Evolutionary conservation across 2,113 vertebrate genomes (phyloP).

Genomic region (Vulpes lagopus): DNA sequence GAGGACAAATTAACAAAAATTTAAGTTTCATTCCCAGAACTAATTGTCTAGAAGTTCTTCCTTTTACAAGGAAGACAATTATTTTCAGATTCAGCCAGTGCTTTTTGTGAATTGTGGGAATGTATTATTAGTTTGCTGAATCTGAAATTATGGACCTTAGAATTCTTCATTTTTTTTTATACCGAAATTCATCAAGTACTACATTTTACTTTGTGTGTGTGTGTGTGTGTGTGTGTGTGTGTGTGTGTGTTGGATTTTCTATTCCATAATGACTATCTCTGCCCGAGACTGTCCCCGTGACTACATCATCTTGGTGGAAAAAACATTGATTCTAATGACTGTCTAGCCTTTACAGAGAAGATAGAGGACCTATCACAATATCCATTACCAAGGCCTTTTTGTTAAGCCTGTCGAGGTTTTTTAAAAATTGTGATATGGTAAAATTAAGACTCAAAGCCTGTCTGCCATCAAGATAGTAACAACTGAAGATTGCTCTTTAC

Average conservation of each 20-base stretch:
- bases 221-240: background rate
- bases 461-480: background rate
- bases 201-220: background rate
- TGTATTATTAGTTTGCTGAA: background rate
- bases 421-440: background rate
- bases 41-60: background rate
- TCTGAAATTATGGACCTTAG: background rate
- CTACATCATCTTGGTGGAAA: background rate
- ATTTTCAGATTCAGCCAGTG: conserved; percentile 38
- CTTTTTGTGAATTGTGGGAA: background rate
- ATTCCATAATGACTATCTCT: background rate
- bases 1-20: conserved; percentile 17
- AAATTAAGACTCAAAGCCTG: background rate
- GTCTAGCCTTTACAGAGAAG: background rate
- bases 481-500: background rate
- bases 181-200: background rate
- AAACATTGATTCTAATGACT: background rate
- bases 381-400: background rate
- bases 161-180: conserved; percentile 54
- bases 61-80: conserved; percentile 16
- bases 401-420: background rate
- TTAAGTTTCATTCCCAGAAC: conserved; percentile 38
- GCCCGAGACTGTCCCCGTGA: background rate
- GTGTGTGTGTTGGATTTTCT: background rate
- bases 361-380: too few relatives aligned